These are phyloP conservation scores for Andricus curvator DNA, from an alignment of 2,888 invertebrate species.

Conservation along the genomic window DNA sequence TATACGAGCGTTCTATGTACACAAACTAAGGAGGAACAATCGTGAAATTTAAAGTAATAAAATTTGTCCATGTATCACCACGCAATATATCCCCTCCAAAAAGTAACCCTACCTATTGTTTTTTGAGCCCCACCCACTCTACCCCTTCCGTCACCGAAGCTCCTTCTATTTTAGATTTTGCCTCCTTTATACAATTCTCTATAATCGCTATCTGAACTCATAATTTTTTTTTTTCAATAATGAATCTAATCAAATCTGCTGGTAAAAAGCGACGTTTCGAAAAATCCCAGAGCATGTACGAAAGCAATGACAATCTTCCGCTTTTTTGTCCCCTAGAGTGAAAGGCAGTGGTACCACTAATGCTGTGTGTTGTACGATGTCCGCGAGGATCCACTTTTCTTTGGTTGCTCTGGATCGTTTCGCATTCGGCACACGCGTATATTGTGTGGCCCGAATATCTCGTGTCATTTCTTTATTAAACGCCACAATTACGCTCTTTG, in stretches of 20 bases:
- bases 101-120: no score
- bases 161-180: no score
- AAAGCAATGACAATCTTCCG: slow-evolving; percentile 27
- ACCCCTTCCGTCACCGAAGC: not conserved
- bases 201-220: not conserved
- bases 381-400: slow-evolving; percentile 50
- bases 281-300: slow-evolving; percentile 12
- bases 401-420: slow-evolving; percentile 53
- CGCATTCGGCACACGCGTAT: slow-evolving; percentile 54
- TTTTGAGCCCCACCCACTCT: no score
- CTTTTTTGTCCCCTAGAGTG: slow-evolving; percentile 27
- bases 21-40: no score
- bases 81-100: no score
- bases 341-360: slow-evolving; percentile 23
- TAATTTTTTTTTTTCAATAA: no score
- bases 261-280: not conserved
- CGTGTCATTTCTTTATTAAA: slow-evolving; percentile 72
- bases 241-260: no score
- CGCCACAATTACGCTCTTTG: slow-evolving; percentile 62
- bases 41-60: no score
- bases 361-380: slow-evolving; percentile 38
- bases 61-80: no score
- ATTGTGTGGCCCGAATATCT: slow-evolving; percentile 68
- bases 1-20: no score
- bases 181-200: not conserved